Conservation (phyloP, 2,888 invertebrate genomes). For the Quadroppia sp. region DNA sequence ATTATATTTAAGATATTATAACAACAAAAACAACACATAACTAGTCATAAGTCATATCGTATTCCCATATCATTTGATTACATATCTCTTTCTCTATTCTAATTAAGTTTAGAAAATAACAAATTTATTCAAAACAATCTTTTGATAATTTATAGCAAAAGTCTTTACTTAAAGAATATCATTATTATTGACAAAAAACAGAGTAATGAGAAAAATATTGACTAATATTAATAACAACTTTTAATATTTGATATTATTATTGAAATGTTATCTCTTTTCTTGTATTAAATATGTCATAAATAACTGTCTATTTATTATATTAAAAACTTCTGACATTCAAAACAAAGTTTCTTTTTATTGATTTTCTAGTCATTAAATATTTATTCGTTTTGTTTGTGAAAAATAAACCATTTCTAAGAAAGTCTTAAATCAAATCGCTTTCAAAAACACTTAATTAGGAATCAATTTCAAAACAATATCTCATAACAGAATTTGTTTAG, state of each 20-base stretch:
- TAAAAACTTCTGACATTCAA: not conserved
- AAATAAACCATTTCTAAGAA: not conserved
- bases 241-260: not conserved
- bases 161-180: not conserved
- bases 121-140: not conserved
- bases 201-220: not conserved
- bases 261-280: constrained; percentile 22
- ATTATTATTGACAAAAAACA: constrained; percentile 7
- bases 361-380: constrained; percentile 19
- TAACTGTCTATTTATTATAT: constrained; percentile 28
- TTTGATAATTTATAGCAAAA: not conserved
- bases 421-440: not conserved
- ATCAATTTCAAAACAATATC: not conserved
- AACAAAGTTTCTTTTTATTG: not conserved
- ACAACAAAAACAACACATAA: constrained; percentile 1
- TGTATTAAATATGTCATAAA: constrained; percentile 19
- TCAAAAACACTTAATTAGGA: not conserved
- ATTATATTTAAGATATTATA: not conserved
- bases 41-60: constrained; percentile 28
- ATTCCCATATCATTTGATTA: not conserved
- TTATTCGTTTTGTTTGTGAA: not conserved
- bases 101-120: not conserved
- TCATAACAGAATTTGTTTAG: too few relatives aligned
- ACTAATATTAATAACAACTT: not conserved
- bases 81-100: not conserved